These are phyloP conservation scores for Catocala sponsa DNA, from an alignment of 2,888 invertebrate species.

Conservation along the genomic window DNA sequence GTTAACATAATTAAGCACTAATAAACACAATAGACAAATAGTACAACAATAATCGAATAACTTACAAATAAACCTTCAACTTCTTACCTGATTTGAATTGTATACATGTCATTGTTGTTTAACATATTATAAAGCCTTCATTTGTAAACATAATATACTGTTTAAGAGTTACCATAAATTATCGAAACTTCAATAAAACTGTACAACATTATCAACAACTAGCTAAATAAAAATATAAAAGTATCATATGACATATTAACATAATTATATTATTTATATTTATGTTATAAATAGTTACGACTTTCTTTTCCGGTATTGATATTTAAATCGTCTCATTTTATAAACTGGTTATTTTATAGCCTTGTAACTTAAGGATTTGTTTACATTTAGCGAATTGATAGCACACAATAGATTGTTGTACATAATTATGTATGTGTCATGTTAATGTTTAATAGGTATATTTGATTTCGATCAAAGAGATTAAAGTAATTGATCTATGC, in stretches of 20 bases:
- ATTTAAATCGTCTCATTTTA: constrained; percentile 4
- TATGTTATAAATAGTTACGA: constrained; percentile 12
- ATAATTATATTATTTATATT: not conserved
- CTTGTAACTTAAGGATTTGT: not conserved
- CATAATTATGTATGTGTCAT: not conserved
- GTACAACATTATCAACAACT: constrained; percentile 4
- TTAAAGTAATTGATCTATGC: no score
- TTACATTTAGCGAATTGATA: not conserved
- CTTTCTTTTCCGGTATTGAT: constrained; percentile 35
- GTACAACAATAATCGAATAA: not conserved
- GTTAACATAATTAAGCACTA: no score
- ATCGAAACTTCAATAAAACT: constrained; percentile 2
- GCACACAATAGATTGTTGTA: not conserved
- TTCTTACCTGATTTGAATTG: constrained; percentile 1
- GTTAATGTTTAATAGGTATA: not conserved
- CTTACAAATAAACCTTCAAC: not conserved
- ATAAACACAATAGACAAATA: no score
- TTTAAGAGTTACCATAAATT: not conserved
- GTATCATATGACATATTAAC: no score
- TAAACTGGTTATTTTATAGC: constrained; percentile 6
- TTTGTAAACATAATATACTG: constrained; percentile 3
- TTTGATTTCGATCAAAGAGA: no score
- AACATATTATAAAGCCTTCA: not conserved
- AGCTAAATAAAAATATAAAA: not conserved
- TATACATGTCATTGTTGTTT: constrained; percentile 3